Evolutionary conservation across 2,888 invertebrate genomes (phyloP), one percentile per base, ranked within the genome.

Genomic region (Drosophila rubida): DNA sequence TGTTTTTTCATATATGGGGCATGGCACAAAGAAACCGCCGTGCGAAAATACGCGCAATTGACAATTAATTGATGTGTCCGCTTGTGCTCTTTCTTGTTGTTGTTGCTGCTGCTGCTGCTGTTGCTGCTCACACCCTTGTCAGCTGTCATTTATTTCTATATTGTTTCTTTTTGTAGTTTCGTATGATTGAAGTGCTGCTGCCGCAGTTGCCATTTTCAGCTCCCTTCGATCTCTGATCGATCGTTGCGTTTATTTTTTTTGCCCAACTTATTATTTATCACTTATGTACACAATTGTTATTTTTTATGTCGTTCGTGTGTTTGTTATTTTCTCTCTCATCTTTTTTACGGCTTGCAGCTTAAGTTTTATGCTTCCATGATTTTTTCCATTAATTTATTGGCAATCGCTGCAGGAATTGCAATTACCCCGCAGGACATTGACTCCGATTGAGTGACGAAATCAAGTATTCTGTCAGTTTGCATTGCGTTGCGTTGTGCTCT

Each of bases 1-100:
- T 44, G 32, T 32, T 48, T 39, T 46, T 44, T 48, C 61, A 57
- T 57, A 65, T 69, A 46, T 49, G 58, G 54, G 48, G 50, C 69
- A 69, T 44, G 30, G 53, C 75, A 80, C 88, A 88, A 86, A 75
- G 83, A 75, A 74, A 79, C 83, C 78, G 86, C 88, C 86, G 83
- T 87, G 88, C 88, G 86, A 87, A 88, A 86, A 81, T 79, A 79
- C 85, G 82, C 82, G 76, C 88, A 81, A 89, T 87, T 87, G 87
- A 83, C 88, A 87, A 89, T 87, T 87, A 87, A 87, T 86, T 88
- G 87, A 86, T 89, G 89, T 78, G 86, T 87, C 88, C 84, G 88
- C 86, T 87, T 60, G 69, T 69, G 54, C 39, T 63, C 46, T 55
- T 57, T 76, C 53, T 50, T 69, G 37, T 39, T 69, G 46, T 41